Base-by-base conservation (phyloP, 2,113 vertebrate genomes). In the Centrocercus urophasianus region DNA sequence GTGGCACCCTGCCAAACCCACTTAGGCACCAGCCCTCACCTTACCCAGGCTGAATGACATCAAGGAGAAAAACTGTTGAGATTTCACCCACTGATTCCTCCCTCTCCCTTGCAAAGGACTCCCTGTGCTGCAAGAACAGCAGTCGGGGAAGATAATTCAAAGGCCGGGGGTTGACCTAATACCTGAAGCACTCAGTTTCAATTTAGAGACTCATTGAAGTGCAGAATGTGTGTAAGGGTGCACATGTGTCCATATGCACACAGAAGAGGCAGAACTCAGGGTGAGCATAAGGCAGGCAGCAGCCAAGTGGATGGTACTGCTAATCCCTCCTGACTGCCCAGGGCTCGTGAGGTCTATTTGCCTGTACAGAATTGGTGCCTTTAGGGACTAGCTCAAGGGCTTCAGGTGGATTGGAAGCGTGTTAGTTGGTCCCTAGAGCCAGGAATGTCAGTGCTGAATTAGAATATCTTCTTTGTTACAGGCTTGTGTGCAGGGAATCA, bases 1-100 rank as follows among this genome's bases (percentile, higher is more conserved):
- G 43, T 75, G 91, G 83, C 85, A 81, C 74, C 40, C 48, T 91
- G 50, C 69, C 90, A 89, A 93, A 82, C 45, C 7, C 75, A 42
- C 16, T 76, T 82, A 85, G 59, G 45, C 54, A 66, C 22, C 50
- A 92, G 87, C 42, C 65, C 22, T 94, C 8, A 0, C 54, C 12
- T 54, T 83, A 60, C 27, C 15, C 47, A 56, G 32, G 28, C 50
- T 48, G 67, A 87, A 34, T n/a, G 64, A 22, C 22, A 64, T 36
- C 32, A 48, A 80, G 38, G 4, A 19, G 45, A 13, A 42, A 38
- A 30, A 42, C 21, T 11, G 6, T 18, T 60, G 24, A 40, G 12
- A 79, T 86, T 66, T 76, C 70, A 61, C 59, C 79, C 45, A 60
- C 14, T n/a, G 13, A 38, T 50, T 57, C 60, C 28, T 38, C 54